phyloP scores from a whole-genome alignment of 2,113 vertebrate species.

The Martes martes region DNA sequence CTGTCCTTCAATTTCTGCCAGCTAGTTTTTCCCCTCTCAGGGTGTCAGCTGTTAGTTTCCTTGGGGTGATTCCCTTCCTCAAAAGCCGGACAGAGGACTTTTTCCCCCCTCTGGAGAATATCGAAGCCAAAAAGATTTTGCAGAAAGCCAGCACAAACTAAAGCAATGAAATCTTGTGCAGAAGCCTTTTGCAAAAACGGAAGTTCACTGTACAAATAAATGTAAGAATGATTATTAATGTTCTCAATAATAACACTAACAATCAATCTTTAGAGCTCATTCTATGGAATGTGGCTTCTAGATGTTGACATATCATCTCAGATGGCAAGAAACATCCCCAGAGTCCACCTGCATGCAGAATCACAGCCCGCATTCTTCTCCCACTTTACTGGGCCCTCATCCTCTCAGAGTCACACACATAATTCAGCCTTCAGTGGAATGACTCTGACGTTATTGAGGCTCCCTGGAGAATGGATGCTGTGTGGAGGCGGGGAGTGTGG shows the following conservation, averaged over 20 bases:
- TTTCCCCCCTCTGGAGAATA: neutral
- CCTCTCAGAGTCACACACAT: conserved; percentile 41
- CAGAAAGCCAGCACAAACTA: conserved; percentile 14
- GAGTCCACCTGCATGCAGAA: conserved; percentile 33
- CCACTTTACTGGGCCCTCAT: neutral
- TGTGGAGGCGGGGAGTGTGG: conserved; percentile 36
- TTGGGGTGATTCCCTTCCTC: neutral
- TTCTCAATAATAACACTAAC: conserved; percentile 29
- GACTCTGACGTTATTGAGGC: conserved; percentile 44
- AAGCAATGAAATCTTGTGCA: conserved; percentile 39
- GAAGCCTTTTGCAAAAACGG: conserved; percentile 34
- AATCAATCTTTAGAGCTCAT: conserved; percentile 41
- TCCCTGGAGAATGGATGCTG: conserved; percentile 58
- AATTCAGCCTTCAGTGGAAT: conserved; percentile 62
- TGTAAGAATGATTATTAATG: conserved; percentile 52
- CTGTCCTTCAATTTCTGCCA: neutral
- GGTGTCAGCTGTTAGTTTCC: conserved; percentile 5
- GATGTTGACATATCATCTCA: conserved; percentile 39
- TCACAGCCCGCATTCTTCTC: neutral
- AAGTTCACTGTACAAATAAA: conserved; percentile 47
- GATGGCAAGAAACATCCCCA: conserved; percentile 40
- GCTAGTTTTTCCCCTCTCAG: neutral
- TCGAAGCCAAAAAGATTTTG: neutral
- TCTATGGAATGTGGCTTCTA: conserved; percentile 9
- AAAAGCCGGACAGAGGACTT: neutral